Conservation (phyloP, 2,797 vertebrate species). For the Chaetophractus vellerosus region DNA sequence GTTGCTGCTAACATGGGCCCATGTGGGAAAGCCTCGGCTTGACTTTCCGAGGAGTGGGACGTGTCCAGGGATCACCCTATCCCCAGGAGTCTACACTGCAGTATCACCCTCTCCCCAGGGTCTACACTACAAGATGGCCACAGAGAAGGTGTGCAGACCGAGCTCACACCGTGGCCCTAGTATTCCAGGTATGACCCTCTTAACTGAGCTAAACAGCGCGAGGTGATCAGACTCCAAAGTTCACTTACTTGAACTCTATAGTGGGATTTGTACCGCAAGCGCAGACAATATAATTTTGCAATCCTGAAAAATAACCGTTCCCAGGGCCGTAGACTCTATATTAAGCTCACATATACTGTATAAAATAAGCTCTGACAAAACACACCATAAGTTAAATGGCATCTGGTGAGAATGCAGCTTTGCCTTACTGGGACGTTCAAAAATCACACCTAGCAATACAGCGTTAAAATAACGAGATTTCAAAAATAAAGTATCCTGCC, state of each 20-base stretch:
- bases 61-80: background rate
- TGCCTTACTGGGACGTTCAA: slow-evolving; percentile 68
- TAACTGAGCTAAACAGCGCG: background rate
- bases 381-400: slow-evolving; percentile 67
- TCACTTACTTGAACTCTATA: slow-evolving; percentile 25
- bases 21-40: background rate
- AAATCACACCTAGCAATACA: slow-evolving; percentile 79
- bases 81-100: background rate
- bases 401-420: slow-evolving; percentile 81
- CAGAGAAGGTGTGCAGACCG: background rate
- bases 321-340: slow-evolving; percentile 71
- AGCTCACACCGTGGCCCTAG: background rate
- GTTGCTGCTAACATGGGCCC: background rate
- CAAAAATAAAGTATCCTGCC: slow-evolving; percentile 83
- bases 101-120: no score
- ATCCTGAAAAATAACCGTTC: slow-evolving; percentile 50
- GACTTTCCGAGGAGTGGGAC: background rate
- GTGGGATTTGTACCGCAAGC: slow-evolving; percentile 38
- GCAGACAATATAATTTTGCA: slow-evolving; percentile 59
- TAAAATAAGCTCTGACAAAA: slow-evolving; percentile 77
- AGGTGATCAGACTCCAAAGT: background rate
- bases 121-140: background rate
- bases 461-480: slow-evolving; percentile 78
- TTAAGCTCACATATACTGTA: slow-evolving; percentile 62
- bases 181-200: background rate